Percentiles rank a stretch among this genome's conserved stretches.
phyloP scores from a whole-genome alignment of 2,113 vertebrate genomes.

The Ictidomys tridecemlineatus region DNA sequence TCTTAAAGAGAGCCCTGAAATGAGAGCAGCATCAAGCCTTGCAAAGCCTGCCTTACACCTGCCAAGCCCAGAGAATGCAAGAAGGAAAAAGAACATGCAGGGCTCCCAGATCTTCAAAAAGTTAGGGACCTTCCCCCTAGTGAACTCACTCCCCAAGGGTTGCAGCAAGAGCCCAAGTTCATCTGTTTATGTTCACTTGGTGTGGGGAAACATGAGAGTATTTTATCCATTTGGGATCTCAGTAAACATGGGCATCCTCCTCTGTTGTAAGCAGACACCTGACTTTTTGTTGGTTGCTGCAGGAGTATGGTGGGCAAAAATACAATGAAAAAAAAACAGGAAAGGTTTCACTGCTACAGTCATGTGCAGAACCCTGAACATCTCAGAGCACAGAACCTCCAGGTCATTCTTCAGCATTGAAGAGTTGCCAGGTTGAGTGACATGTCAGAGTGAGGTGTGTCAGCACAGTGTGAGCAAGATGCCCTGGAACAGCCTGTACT shows the following conservation, averaged over 20 bases:
- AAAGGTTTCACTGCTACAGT: neutral
- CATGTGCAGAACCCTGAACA: neutral
- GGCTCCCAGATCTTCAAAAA: no score
- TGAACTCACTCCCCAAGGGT: accelerated
- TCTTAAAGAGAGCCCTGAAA: neutral
- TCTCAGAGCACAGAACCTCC: neutral
- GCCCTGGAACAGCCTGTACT: neutral
- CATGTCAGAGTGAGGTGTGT: neutral
- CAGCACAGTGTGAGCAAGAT: no score
- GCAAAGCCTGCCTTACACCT: neutral
- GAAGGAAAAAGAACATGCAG: neutral
- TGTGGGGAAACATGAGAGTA: neutral
- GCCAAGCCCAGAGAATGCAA: neutral
- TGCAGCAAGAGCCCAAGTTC: neutral
- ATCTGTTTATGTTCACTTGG: neutral
- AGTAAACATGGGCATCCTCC: no score
- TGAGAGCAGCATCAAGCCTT: neutral
- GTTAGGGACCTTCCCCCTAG: neutral
- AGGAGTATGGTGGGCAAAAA: neutral
- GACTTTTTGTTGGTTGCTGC: neutral
- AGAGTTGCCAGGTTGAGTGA: neutral
- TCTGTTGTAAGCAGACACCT: neutral
- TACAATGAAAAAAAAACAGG: neutral
- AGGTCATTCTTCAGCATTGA: neutral
- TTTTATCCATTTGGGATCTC: neutral